phyloP scores from a whole-genome alignment of 2,888 invertebrate species.

The Scelioninae gen. 1 region DNA sequence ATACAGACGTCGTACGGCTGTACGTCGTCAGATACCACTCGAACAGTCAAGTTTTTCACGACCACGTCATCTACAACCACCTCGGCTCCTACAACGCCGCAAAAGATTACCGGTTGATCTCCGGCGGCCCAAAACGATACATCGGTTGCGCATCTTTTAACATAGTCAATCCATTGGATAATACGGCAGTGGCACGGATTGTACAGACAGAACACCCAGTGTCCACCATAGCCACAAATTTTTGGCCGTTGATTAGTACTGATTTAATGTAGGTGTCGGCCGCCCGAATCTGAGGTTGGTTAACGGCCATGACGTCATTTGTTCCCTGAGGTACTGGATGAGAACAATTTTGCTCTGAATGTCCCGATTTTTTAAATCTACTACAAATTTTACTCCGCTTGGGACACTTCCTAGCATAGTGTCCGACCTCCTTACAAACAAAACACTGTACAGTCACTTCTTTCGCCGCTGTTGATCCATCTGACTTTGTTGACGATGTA shows the following conservation, averaged over 20 bases:
- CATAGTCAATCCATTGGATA: conserved; percentile 4
- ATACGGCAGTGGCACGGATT: conserved; percentile 18
- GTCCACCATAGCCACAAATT: background rate
- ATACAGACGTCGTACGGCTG: conserved; percentile 27
- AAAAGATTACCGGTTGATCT: conserved; percentile 7
- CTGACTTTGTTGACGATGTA: background rate
- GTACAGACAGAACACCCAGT: conserved; percentile 30
- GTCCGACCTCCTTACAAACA: background rate
- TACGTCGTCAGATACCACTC: conserved; percentile 22
- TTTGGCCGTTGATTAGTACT: background rate
- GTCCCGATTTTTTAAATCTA: background rate
- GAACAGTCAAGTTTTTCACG: background rate
- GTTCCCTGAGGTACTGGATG: background rate
- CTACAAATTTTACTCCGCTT: background rate
- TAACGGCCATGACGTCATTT: background rate
- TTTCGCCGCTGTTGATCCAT: background rate
- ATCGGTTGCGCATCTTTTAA: background rate
- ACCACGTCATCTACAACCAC: conserved; percentile 2
- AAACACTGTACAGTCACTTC: background rate
- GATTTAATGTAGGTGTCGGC: conserved; percentile 19
- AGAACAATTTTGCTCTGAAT: background rate
- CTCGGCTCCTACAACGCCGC: conserved; percentile 9
- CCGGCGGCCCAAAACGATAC: conserved; percentile 4
- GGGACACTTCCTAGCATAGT: background rate
- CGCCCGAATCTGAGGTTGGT: background rate